A percentile compares a stretch with the other conserved stretches of the same genome.
These are phyloP conservation scores for Hydrocynus forskahlii DNA, from an alignment of 2,797 vertebrate genomes.

Conservation along the genomic window DNA sequence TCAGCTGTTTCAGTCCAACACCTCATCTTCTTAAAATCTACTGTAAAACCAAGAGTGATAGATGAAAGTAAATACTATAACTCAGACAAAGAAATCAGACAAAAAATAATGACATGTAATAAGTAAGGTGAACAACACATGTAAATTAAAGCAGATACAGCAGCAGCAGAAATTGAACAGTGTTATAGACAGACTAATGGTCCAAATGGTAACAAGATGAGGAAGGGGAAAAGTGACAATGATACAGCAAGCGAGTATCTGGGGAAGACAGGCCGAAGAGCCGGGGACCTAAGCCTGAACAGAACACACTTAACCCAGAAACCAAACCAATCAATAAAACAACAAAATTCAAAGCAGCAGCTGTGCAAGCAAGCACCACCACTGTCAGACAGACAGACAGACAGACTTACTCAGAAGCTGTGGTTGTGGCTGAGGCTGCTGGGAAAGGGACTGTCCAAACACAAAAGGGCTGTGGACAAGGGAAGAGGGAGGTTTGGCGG, in stretches of 20 bases:
- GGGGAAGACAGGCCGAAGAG: slow-evolving; percentile 40
- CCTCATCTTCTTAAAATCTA: slow-evolving; percentile 15
- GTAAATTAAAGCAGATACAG: slow-evolving; percentile 6
- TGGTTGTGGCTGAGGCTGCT: slow-evolving; percentile 97
- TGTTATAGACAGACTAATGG: slow-evolving; percentile 5
- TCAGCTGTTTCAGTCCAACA: slow-evolving; percentile 13
- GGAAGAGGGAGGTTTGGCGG: slow-evolving; percentile 99
- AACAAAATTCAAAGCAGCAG: slow-evolving; percentile 72
- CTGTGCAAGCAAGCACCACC: slow-evolving; percentile 85
- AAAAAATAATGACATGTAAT: slow-evolving; percentile 1
- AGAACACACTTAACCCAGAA: slow-evolving; percentile 36
- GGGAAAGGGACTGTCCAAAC: slow-evolving; percentile 99
- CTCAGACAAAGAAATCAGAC: slow-evolving; percentile 29
- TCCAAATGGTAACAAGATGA: slow-evolving; percentile 38
- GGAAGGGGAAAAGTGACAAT: slow-evolving; percentile 7
- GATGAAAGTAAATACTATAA: slow-evolving; percentile 28
- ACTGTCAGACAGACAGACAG: slow-evolving; percentile 91
- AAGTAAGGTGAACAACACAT: not conserved
- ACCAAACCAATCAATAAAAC: slow-evolving; percentile 31
- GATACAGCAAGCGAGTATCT: slow-evolving; percentile 41
- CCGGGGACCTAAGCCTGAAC: slow-evolving; percentile 35
- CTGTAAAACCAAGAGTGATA: slow-evolving; percentile 23
- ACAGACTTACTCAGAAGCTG: slow-evolving; percentile 99
- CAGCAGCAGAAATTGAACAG: slow-evolving; percentile 26
- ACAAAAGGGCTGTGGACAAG: slow-evolving; percentile 99